Conservation (phyloP, 2,888 invertebrate genomes). For the Parnassius apollo region DNA sequence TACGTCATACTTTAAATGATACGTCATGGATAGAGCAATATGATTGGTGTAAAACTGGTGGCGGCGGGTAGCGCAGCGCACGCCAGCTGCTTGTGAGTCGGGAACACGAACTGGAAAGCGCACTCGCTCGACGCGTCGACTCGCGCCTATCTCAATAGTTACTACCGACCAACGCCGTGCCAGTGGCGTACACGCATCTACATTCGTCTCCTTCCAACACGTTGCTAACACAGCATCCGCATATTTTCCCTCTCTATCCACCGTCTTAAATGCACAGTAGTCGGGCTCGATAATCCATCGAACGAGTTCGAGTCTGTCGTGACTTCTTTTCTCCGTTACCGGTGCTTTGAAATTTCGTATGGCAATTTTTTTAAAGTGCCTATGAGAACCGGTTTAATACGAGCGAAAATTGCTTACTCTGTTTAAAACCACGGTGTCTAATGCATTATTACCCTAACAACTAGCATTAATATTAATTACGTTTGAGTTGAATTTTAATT, state of each 20-base stretch:
- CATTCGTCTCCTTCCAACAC: slow-evolving; percentile 45
- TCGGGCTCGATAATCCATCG: slow-evolving; percentile 60
- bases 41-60: slow-evolving; percentile 65
- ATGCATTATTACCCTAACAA: slow-evolving; percentile 43
- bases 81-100: slow-evolving; percentile 70
- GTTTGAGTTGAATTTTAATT: slow-evolving; percentile 12
- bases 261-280: slow-evolving; percentile 70
- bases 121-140: slow-evolving; percentile 58
- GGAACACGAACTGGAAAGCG: slow-evolving; percentile 73
- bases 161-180: slow-evolving; percentile 48
- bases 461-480: slow-evolving; percentile 33
- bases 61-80: slow-evolving; percentile 60
- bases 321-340: slow-evolving; percentile 67
- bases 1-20: slow-evolving; percentile 65
- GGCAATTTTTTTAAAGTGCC: slow-evolving; percentile 64
- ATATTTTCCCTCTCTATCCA: slow-evolving; percentile 39
- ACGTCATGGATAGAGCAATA: slow-evolving; percentile 48
- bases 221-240: slow-evolving; percentile 22
- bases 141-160: slow-evolving; percentile 60
- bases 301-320: slow-evolving; percentile 72
- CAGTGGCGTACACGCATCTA: slow-evolving; percentile 68
- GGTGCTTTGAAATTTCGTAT: slow-evolving; percentile 60
- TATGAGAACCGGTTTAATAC: slow-evolving; percentile 64
- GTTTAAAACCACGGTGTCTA: slow-evolving; percentile 59
- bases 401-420: slow-evolving; percentile 58